phyloP scores from a whole-genome alignment of 2,888 invertebrate species.

The Leptothorax acervorum region DNA sequence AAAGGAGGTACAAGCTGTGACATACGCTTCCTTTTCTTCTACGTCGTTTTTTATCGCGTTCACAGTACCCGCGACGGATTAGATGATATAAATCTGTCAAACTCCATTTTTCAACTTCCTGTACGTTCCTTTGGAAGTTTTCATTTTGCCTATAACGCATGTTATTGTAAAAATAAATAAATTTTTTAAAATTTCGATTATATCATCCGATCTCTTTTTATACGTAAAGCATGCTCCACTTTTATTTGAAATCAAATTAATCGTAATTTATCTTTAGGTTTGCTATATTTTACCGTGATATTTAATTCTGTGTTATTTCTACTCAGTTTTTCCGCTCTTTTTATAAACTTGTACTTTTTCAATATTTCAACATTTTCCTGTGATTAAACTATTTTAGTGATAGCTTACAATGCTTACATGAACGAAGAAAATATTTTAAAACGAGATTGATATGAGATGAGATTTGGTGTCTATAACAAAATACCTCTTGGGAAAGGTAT shows the following conservation, averaged over 20 bases:
- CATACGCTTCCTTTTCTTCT: constrained; percentile 56
- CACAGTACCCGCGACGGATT: constrained; percentile 25
- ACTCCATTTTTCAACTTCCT: background rate
- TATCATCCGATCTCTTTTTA: background rate
- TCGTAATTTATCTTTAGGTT: background rate
- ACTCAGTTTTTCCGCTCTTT: background rate
- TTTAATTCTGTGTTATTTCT: background rate
- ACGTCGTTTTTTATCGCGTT: constrained; percentile 13
- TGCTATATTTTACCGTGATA: background rate
- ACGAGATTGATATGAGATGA: background rate
- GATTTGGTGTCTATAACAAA: background rate
- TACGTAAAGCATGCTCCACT: background rate
- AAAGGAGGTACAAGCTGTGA: constrained; percentile 63
- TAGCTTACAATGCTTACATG: background rate
- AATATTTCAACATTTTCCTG: background rate
- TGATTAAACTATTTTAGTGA: background rate
- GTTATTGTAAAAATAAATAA: background rate
- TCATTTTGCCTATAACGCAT: background rate
- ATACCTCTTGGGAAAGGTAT: background rate
- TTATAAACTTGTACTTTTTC: background rate
- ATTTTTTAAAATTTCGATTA: background rate
- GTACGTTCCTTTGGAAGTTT: background rate
- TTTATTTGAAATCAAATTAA: background rate
- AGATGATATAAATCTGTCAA: constrained; percentile 23
- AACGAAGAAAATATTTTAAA: background rate